Conservation (phyloP, 2,888 invertebrate species). For the Leptothorax acervorum region DNA sequence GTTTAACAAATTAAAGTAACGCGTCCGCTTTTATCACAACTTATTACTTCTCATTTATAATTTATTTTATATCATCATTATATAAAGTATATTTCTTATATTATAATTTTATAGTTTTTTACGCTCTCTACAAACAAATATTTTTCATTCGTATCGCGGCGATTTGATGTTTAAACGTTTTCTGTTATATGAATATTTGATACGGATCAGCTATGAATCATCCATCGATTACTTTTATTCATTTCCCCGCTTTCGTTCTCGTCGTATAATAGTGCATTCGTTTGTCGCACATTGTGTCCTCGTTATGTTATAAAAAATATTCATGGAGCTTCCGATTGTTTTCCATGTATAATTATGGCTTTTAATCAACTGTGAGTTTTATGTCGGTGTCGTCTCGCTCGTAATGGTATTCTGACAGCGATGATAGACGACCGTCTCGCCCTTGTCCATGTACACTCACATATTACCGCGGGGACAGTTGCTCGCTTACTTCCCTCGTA, state of each 20-base stretch:
- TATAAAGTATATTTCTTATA: background rate
- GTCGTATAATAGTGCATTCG: constrained; percentile 2
- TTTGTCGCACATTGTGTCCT: background rate
- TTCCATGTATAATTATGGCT: background rate
- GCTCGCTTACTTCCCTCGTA: constrained; percentile 56
- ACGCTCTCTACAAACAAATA: background rate
- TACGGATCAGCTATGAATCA: constrained; percentile 5
- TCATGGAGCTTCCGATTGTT: background rate
- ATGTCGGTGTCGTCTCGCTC: constrained; percentile 16
- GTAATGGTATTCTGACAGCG: constrained; percentile 45
- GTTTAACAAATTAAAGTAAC: background rate
- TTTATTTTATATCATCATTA: background rate
- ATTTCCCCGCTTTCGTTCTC: constrained; percentile 7
- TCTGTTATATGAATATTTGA: background rate
- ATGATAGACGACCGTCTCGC: constrained; percentile 45
- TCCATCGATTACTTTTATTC: constrained; percentile 1
- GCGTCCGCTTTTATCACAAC: background rate
- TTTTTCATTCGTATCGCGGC: background rate
- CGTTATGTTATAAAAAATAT: constrained; percentile 1
- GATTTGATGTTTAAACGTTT: background rate
- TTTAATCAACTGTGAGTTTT: constrained; percentile 26
- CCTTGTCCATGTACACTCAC: constrained; percentile 34
- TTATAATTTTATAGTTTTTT: background rate
- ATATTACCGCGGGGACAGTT: constrained; percentile 30
- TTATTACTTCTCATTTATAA: background rate